A percentile compares a stretch with the other conserved stretches of the same genome.
These are phyloP conservation scores for Tenualosa ilisha DNA, from an alignment of 2,797 vertebrate genomes.

Conservation along the genomic window DNA sequence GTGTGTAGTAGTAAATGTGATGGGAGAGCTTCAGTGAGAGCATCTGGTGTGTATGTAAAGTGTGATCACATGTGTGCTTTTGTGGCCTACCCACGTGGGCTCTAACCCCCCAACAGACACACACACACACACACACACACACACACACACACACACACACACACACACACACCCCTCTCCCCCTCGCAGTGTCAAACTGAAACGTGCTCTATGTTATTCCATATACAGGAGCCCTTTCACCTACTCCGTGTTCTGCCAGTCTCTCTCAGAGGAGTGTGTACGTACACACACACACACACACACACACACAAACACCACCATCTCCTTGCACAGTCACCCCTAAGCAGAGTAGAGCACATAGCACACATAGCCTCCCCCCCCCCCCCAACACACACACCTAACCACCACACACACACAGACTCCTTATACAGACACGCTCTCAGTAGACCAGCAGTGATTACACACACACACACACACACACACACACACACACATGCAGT, in stretches of 20 bases:
- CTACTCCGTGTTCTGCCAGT: not conserved
- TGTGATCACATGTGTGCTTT: not conserved
- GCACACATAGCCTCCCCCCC: too few species aligned
- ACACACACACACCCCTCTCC: not conserved
- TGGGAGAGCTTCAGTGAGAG: not conserved
- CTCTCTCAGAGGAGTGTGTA: not conserved
- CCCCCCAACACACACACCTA: too few species aligned
- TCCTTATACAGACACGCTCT: not conserved
- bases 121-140: not conserved
- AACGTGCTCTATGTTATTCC: not conserved
- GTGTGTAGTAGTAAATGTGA: not conserved
- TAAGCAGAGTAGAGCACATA: not conserved
- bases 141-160: not conserved
- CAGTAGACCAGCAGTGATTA: not conserved
- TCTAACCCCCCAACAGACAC: not conserved
- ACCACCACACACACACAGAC: slow-evolving; percentile 13
- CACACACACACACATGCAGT: not conserved
- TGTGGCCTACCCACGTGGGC: not conserved
- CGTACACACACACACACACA: not conserved
- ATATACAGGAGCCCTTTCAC: slow-evolving; percentile 15
- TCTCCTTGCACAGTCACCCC: not conserved
- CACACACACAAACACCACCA: not conserved
- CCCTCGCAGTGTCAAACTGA: not conserved
- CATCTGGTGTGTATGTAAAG: not conserved
- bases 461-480: not conserved